Conservation (phyloP, 2,113 vertebrate genomes). For the Cottus gobio region DNA sequence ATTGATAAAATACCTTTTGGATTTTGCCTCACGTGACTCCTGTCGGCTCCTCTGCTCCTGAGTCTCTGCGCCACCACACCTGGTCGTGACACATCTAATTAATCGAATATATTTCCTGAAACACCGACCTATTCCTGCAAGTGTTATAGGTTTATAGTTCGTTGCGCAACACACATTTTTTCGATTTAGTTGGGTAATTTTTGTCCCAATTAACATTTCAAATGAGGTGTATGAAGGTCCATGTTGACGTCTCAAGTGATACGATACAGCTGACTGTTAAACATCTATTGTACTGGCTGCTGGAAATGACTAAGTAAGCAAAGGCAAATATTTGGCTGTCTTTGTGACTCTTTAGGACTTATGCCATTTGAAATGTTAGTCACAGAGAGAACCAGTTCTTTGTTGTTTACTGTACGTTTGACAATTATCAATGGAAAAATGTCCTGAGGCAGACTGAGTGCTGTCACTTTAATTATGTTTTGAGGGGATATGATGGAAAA, state of each 20-base stretch:
- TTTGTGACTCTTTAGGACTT: background rate
- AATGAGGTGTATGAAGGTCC: background rate
- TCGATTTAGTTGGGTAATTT: background rate
- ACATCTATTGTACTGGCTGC: background rate
- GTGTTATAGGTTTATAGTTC: background rate
- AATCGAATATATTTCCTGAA: background rate
- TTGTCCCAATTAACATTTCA: background rate
- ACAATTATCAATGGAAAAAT: background rate
- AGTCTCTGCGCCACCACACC: no score
- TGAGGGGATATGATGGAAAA: background rate
- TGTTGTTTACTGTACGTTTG: constrained; percentile 6
- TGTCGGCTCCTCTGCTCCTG: no score
- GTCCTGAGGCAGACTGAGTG: background rate
- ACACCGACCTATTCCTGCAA: background rate
- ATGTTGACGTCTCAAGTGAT: background rate
- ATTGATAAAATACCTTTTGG: no score
- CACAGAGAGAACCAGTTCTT: background rate
- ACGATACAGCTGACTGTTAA: no score
- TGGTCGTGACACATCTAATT: no score
- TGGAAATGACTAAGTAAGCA: background rate
- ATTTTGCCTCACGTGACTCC: no score
- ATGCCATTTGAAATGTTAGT: background rate
- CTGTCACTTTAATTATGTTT: constrained; percentile 16
- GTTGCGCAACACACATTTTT: no score
- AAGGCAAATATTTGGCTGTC: background rate